Evolutionary conservation across 2,888 invertebrate genomes (phyloP).

Genomic region (Anthophora plumipes): DNA sequence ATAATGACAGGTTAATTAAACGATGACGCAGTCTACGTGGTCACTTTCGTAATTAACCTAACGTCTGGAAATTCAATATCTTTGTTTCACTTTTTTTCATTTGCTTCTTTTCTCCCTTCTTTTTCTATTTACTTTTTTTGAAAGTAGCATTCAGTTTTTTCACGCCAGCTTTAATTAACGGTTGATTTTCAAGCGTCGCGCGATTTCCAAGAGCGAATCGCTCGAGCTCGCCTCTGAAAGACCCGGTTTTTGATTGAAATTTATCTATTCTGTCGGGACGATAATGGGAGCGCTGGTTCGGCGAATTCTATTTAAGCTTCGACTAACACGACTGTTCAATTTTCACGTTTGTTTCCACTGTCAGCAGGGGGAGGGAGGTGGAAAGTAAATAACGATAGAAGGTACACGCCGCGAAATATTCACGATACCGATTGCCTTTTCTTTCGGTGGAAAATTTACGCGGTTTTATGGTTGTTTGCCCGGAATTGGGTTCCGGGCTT

Average conservation of each 20-base stretch:
- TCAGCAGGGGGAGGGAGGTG: too few relatives aligned
- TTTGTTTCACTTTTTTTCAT: too few relatives aligned
- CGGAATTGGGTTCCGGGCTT: background rate
- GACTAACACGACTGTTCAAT: too few relatives aligned
- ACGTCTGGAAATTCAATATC: constrained; percentile 1
- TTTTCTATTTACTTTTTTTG: background rate
- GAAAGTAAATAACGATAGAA: background rate
- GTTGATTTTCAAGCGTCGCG: constrained; percentile 11
- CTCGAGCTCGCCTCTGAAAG: constrained; percentile 8
- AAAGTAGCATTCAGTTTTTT: constrained; percentile 13
- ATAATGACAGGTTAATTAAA: constrained; percentile 47
- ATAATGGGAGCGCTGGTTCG: background rate
- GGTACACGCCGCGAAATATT: background rate
- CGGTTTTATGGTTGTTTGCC: background rate
- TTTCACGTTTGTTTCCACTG: background rate
- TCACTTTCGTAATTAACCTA: constrained; percentile 39
- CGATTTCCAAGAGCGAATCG: background rate
- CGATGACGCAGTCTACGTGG: background rate
- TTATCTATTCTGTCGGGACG: background rate
- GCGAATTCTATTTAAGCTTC: background rate
- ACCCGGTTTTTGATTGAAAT: background rate
- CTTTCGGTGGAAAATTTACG: background rate
- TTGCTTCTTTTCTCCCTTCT: too few relatives aligned
- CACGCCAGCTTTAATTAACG: constrained; percentile 19
- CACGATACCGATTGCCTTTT: background rate